Base-by-base conservation (phyloP, 2,888 invertebrate genomes). In the Trachelus tabidus region DNA sequence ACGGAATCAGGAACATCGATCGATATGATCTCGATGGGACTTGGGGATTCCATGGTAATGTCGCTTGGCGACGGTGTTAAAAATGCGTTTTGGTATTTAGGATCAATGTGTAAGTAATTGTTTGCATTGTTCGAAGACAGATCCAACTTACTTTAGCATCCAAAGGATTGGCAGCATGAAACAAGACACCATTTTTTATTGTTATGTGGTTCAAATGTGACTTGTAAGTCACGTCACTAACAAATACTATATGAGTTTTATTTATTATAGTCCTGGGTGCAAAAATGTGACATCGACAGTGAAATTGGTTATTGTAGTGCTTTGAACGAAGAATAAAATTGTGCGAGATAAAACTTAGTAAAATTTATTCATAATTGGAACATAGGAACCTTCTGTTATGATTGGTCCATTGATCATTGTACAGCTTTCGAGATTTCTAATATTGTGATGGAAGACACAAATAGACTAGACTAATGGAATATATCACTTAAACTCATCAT, bases 11-110 rank as follows among this genome's bases (percentile, higher is more conserved):
- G 84, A 76, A 88, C 84, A 77, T 89, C 88, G 80, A 88, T 87
- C 69, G 86, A 85, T 77, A 87, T 86, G 74, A 88, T 85, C 82
- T 89, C 89, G 78, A 90, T 88, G 34, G 93, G 93, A 84, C 92
- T 93, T 79, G 93, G 92, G 77, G 93, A 92, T 81, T 92, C 92
- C 93, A 93, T 93, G 75, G 91, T 91, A 56, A 92, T 89, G 87
- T 93, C 93, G 85, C 92, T 93, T 75, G 94, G 93, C 76, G 93
- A 94, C 73, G 93, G 93, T 79, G 93, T 94, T 83, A 93, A 89
- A 83, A 92, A 92, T 79, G 89, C 89, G 83, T 83, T 88, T 79
- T 88, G 85, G 81, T 89, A 90, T 85, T 88, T 88, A 81, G 86
- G 81, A 80, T 86, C 86, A 85, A 88, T 87, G 84, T 85, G 85